A percentile compares a stretch with the other conserved stretches of the same genome.
phyloP scores from a whole-genome alignment of 2,797 vertebrate species.

The Heliangelus exortis region DNA sequence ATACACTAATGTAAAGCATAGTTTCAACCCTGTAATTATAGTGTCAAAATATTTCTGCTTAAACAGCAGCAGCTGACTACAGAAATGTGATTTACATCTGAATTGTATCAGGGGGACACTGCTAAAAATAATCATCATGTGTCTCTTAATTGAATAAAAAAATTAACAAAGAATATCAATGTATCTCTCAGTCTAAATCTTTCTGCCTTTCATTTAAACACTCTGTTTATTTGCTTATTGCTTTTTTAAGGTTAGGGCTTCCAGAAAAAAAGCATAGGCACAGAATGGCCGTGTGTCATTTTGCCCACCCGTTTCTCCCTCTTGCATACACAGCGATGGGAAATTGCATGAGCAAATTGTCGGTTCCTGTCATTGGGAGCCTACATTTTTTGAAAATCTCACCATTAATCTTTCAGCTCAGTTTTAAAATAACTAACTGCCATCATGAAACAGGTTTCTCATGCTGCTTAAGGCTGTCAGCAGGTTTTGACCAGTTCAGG shows the following conservation, averaged over 20 bases:
- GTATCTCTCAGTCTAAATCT: constrained; percentile 32
- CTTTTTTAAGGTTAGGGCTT: constrained; percentile 51
- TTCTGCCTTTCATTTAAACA: constrained; percentile 44
- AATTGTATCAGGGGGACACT: constrained; percentile 70
- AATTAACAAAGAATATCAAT: constrained; percentile 63
- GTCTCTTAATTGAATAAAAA: constrained; percentile 73
- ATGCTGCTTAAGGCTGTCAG: constrained; percentile 64
- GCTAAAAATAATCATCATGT: constrained; percentile 67
- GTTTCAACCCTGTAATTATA: constrained; percentile 89
- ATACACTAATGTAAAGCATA: constrained; percentile 89
- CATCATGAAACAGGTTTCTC: constrained; percentile 70
- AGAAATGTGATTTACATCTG: constrained; percentile 83
- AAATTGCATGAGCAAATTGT: constrained; percentile 73
- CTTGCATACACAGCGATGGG: constrained; percentile 50
- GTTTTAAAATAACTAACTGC: constrained; percentile 70
- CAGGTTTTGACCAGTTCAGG: constrained; percentile 56
- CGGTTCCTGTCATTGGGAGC: constrained; percentile 53
- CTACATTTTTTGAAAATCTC: constrained; percentile 64
- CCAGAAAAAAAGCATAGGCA: constrained; percentile 33
- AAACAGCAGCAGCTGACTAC: constrained; percentile 86
- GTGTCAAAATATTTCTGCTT: constrained; percentile 92
- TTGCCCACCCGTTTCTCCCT: constrained; percentile 51
- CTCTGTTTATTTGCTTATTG: constrained; percentile 39
- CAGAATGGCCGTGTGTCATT: background rate
- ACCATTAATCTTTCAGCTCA: constrained; percentile 69